Evolutionary conservation across 2,113 vertebrate species (phyloP), one percentile per base, ranked within the genome.

Genomic region (Sisor rabdophorus): DNA sequence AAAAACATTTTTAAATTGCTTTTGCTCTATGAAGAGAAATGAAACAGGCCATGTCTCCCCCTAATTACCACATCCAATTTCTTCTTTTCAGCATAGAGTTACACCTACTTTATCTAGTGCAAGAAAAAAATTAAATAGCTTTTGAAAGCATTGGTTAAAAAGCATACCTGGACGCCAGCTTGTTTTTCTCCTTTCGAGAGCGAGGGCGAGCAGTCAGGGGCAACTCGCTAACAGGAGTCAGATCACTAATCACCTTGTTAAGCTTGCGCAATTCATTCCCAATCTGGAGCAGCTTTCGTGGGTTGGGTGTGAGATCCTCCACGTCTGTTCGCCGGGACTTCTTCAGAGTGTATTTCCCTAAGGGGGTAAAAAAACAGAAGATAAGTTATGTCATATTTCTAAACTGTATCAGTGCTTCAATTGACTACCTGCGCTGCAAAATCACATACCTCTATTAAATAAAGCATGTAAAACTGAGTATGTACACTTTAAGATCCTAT

Each of bases 151-250:
- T 12, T 47, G 13, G 12, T n/a, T 17, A 36, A 11, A 44, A 36
- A 20, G 3, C 19, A 65, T 92, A 98, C 97, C 97, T 96, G 87
- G 97, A 99, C 48, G 96, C 97, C 85, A 99, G 85, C 83, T 99
- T 99, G 89, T 99, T 99, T 84, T 98, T 99, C 84, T 99, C 97
- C 87, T 98, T 99, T 83, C 97, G 94, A 69, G 97, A 99, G 68
- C 97, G 92, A 1, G 97, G 97, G 13, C 97, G 91, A 55, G 96
- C 97, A 10, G 94, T 98, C 83, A 98, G 88, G 13, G 97, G 97
- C 60, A 99, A 93, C 87, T 99, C 97, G 56, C 96, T 98, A 82
- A 99, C 97, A 0, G 97, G 97, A 0, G 97, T 98, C 89, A 99
- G 87, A 86, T 99, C 97, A 70, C 97, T 96, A 84, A 99, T 99